Conservation (phyloP, 1,140 invertebrate species). For the Asobara japonica region DNA sequence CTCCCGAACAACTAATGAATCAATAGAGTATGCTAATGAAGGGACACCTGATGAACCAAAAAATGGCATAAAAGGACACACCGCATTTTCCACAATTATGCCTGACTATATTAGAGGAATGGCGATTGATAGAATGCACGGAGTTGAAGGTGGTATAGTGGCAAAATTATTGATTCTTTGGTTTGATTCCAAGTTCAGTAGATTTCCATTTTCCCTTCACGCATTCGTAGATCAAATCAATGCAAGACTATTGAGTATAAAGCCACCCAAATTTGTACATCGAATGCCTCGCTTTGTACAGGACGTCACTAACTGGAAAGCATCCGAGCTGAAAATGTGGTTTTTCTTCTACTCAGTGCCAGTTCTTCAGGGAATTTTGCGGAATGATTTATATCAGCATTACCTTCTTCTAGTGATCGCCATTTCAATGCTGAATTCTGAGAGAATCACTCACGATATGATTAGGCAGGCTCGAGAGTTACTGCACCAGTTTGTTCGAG, state of each 20-base stretch:
- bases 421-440: neutral
- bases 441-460: neutral
- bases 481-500: conserved; percentile 34
- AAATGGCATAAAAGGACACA: conserved; percentile 21
- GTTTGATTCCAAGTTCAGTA: neutral
- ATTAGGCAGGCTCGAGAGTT: conserved; percentile 5
- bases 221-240: neutral
- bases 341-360: conserved; percentile 7
- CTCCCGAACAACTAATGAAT: conserved; percentile 18
- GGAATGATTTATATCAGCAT: neutral
- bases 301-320: neutral
- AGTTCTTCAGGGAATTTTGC: neutral
- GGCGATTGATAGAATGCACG: conserved; percentile 23
- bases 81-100: neutral
- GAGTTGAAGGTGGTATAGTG: conserved; percentile 15
- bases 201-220: neutral
- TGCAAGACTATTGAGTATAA: neutral
- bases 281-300: neutral
- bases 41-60: neutral
- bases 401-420: neutral
- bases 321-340: neutral
- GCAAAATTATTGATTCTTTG: neutral
- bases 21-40: neutral
- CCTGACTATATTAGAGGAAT: conserved; percentile 4
- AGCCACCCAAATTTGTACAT: neutral